Evolutionary conservation across 30 jellyfish, hydroid and myxozoan species (phyloP).

Genomic region (Morbakka virulenta): DNA sequence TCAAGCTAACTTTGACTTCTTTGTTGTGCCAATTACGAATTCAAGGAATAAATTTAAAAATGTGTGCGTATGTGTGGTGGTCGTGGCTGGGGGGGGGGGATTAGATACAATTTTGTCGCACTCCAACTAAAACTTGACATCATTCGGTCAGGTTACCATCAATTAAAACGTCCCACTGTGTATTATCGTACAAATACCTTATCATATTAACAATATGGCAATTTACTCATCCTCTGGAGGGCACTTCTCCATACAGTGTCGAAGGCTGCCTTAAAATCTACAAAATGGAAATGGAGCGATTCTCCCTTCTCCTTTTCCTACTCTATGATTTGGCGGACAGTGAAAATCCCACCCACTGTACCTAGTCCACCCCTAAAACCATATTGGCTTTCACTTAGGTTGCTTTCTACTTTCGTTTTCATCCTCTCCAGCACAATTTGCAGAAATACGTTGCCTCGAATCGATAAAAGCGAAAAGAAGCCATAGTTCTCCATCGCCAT

Average conservation of each 20-base stretch:
- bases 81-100: too few relatives aligned
- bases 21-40: conserved; percentile 29
- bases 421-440: conserved; percentile 9
- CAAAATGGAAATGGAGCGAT: too few relatives aligned
- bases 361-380: conserved; percentile 44
- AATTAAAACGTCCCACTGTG: conserved; percentile 43
- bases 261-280: too few relatives aligned
- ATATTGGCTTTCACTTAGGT: too few relatives aligned
- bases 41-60: conserved; percentile 45
- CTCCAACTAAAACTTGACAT: conserved; percentile 41
- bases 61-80: too few relatives aligned
- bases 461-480: conserved; percentile 19
- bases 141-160: conserved; percentile 43
- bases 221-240: conserved; percentile 10
- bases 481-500: conserved; percentile 13
- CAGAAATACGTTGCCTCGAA: conserved; percentile 11
- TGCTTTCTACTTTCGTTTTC: too few relatives aligned
- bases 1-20: background rate
- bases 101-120: conserved; percentile 44
- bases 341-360: conserved; percentile 26
- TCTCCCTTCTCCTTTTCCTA: conserved; percentile 21
- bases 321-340: conserved; percentile 28
- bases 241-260: conserved; percentile 29
- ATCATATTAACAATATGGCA: conserved; percentile 15
- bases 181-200: conserved; percentile 2